Evolutionary conservation across 2,113 vertebrate species (phyloP).

Genomic region (Tor tambroides): DNA sequence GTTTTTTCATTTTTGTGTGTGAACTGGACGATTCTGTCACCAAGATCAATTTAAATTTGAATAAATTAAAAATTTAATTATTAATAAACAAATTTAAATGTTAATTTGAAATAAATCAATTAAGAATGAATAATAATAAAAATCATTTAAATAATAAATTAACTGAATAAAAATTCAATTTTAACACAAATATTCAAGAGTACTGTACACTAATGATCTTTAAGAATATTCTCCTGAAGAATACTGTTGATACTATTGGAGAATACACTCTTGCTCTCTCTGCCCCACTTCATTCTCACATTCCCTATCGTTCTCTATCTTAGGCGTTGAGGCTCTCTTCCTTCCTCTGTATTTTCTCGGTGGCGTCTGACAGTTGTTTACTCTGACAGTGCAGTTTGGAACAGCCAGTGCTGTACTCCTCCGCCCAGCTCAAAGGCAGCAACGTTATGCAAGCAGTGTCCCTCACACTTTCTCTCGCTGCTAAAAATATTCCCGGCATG

Average conservation of each 20-base stretch:
- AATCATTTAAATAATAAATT: no score
- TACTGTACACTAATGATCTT: neutral
- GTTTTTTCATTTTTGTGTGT: neutral
- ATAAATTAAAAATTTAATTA: neutral
- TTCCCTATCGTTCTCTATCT: neutral
- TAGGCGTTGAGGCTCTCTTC: neutral
- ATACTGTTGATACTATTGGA: neutral
- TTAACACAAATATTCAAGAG: neutral
- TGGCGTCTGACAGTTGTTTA: conserved; percentile 42
- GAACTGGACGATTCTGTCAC: neutral
- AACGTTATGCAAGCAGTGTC: conserved; percentile 47
- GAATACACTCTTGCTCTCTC: neutral
- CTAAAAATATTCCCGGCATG: conserved; percentile 41
- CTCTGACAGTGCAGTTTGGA: conserved; percentile 29
- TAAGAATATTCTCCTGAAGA: neutral
- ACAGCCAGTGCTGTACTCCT: conserved; percentile 56
- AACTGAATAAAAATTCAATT: neutral
- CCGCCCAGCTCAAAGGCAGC: neutral
- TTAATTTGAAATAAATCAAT: neutral
- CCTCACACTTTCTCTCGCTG: conserved; percentile 14
- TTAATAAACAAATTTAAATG: neutral
- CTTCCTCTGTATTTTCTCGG: neutral
- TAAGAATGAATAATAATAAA: neutral
- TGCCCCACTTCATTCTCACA: neutral
- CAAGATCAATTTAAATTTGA: neutral